Percentiles rank a stretch among this genome's conserved stretches.
Evolutionary conservation across 64 coral and sea anemone genomes (phyloP).

Genomic region (Actinia equina): DNA sequence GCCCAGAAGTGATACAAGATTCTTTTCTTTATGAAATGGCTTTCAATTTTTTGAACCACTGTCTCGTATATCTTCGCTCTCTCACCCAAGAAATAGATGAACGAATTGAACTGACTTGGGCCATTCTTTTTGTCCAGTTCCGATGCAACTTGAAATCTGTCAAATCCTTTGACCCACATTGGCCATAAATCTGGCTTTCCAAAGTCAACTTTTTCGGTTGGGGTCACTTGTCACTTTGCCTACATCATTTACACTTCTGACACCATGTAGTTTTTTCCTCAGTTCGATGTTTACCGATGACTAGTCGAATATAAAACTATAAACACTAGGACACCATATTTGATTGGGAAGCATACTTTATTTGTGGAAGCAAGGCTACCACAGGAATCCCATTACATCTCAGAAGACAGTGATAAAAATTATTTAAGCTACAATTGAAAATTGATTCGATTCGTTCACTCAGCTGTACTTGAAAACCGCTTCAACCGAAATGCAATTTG

Average conservation of each 20-base stretch:
- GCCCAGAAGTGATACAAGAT: slow-evolving; percentile 38
- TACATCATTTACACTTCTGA: not conserved
- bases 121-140: not conserved
- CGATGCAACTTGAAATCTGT: slow-evolving; percentile 18
- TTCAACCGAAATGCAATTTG: too few relatives aligned
- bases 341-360: too few relatives aligned
- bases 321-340: too few relatives aligned
- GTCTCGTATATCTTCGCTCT: slow-evolving; percentile 8
- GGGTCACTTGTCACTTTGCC: not conserved
- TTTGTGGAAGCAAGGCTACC: too few relatives aligned
- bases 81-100: slow-evolving; percentile 40
- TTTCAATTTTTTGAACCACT: slow-evolving; percentile 6
- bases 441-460: too few relatives aligned
- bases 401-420: too few relatives aligned
- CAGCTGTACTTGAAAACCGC: too few relatives aligned
- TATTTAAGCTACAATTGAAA: too few relatives aligned
- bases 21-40: slow-evolving; percentile 18
- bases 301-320: too few relatives aligned
- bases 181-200: slow-evolving; percentile 31
- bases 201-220: slow-evolving; percentile 10
- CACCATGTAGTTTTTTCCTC: not conserved
- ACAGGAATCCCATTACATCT: too few relatives aligned
- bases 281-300: too few relatives aligned
- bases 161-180: slow-evolving; percentile 20
- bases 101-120: slow-evolving; percentile 5